These are phyloP conservation scores for Erethizon dorsatum DNA, from an alignment of 2,797 vertebrate species.

Conservation along the genomic window DNA sequence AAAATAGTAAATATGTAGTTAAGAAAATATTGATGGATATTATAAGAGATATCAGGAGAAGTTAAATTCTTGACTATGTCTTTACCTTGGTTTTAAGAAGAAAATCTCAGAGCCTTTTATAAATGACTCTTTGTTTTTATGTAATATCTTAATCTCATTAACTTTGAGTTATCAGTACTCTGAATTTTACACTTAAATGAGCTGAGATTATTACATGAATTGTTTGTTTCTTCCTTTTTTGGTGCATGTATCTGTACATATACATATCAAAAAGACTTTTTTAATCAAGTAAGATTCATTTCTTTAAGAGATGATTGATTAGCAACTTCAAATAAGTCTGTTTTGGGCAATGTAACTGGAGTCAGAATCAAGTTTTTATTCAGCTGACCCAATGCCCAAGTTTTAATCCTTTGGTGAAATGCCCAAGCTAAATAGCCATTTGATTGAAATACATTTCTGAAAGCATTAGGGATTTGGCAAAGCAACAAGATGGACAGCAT, in stretches of 20 bases:
- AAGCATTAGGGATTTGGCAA: constrained; percentile 75
- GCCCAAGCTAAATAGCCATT: constrained; percentile 76
- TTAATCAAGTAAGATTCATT: constrained; percentile 43
- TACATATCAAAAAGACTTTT: not conserved
- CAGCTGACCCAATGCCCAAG: constrained; percentile 65
- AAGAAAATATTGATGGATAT: constrained; percentile 19
- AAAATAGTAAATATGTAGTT: not conserved
- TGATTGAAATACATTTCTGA: constrained; percentile 75
- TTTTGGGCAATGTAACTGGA: constrained; percentile 34
- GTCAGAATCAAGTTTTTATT: constrained; percentile 73
- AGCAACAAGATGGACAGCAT: constrained; percentile 68
- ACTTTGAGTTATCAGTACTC: not conserved
- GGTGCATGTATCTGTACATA: not conserved
- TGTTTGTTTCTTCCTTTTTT: not conserved
- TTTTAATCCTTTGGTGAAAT: constrained; percentile 77
- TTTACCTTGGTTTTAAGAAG: constrained; percentile 4
- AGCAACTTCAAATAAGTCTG: constrained; percentile 46
- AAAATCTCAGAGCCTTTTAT: constrained; percentile 53
- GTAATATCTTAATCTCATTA: constrained; percentile 39
- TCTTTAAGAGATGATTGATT: constrained; percentile 30
- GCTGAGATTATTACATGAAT: not conserved
- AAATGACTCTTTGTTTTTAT: not conserved
- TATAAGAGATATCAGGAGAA: not conserved
- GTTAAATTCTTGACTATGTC: not conserved
- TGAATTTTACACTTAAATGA: constrained; percentile 35